These are phyloP conservation scores for Aspidiotus rigidus DNA, from an alignment of 2,888 invertebrate species.

Conservation along the genomic window DNA sequence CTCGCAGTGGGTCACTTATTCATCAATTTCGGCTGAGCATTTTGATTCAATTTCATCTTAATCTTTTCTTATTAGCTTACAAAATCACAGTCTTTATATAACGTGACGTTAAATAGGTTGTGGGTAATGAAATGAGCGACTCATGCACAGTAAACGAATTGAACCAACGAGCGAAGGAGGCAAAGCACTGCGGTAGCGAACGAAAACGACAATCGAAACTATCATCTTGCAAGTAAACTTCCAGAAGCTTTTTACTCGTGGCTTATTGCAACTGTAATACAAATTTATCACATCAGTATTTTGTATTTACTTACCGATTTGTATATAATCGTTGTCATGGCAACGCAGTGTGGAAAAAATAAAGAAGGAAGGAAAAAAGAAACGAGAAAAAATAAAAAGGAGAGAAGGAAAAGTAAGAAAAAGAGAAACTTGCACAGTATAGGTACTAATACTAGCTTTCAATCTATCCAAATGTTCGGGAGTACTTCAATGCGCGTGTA, in stretches of 20 bases:
- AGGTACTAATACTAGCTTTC: slow-evolving; percentile 28
- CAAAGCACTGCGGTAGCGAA: too few species aligned
- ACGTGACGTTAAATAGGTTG: too few species aligned
- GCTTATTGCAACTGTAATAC: slow-evolving; percentile 31
- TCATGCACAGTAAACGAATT: too few species aligned
- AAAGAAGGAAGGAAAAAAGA: slow-evolving; percentile 1
- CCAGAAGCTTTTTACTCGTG: slow-evolving; percentile 18
- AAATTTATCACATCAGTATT: slow-evolving; percentile 32
- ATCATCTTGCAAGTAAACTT: slow-evolving; percentile 20
- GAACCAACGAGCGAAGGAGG: too few species aligned
- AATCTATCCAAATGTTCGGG: slow-evolving; percentile 27
- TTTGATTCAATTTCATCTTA: too few species aligned
- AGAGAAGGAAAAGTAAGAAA: slow-evolving; percentile 3
- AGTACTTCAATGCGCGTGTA: slow-evolving; percentile 23
- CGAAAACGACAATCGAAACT: not conserved
- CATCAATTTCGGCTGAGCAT: too few species aligned
- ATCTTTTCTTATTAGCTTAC: too few species aligned
- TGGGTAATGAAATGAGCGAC: too few species aligned
- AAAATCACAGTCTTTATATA: too few species aligned
- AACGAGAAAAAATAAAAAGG: not conserved
- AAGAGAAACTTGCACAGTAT: slow-evolving; percentile 4
- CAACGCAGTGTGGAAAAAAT: slow-evolving; percentile 7
- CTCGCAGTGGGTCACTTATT: too few species aligned
- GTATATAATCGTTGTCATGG: slow-evolving; percentile 31
- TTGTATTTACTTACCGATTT: slow-evolving; percentile 31